A percentile compares a stretch with the other conserved stretches of the same genome.
Evolutionary conservation across 1,140 invertebrate genomes (phyloP).

Genomic region (Hirudo medicinalis): DNA sequence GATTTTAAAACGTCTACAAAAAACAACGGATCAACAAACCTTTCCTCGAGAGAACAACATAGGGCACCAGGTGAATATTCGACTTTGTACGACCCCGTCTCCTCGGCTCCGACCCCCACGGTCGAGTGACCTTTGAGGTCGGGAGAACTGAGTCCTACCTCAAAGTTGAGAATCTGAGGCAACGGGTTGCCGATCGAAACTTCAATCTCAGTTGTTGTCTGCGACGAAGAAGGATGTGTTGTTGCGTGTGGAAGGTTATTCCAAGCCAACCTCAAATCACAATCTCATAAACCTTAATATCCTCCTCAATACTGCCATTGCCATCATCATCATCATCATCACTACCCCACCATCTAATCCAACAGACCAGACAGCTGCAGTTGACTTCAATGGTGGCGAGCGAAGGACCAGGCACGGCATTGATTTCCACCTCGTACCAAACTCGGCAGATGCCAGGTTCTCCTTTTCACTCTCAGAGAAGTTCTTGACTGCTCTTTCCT

Average conservation of each 20-base stretch:
- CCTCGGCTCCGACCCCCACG: neutral
- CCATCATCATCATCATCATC: too few species aligned
- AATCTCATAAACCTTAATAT: neutral
- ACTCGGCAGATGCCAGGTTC: neutral
- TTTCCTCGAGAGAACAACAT: neutral
- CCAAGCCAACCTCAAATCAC: neutral
- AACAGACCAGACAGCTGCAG: neutral
- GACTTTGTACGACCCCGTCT: neutral
- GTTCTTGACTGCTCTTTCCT: neutral
- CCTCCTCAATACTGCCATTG: too few species aligned
- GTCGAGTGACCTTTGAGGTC: neutral
- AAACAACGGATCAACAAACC: too few species aligned
- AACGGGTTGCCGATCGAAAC: neutral
- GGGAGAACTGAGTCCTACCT: neutral
- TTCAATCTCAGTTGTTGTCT: constrained; percentile 5
- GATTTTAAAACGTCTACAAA: too few species aligned
- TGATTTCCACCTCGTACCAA: constrained; percentile 6
- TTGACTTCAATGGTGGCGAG: neutral
- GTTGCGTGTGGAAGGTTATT: neutral
- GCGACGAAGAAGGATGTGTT: neutral
- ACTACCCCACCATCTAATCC: neutral
- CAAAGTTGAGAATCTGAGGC: neutral
- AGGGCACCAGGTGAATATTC: neutral
- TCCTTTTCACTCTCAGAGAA: neutral
- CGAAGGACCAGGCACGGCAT: neutral